These are phyloP conservation scores for Stigmatopora argus DNA, from an alignment of 2,113 vertebrate species.

Conservation along the genomic window DNA sequence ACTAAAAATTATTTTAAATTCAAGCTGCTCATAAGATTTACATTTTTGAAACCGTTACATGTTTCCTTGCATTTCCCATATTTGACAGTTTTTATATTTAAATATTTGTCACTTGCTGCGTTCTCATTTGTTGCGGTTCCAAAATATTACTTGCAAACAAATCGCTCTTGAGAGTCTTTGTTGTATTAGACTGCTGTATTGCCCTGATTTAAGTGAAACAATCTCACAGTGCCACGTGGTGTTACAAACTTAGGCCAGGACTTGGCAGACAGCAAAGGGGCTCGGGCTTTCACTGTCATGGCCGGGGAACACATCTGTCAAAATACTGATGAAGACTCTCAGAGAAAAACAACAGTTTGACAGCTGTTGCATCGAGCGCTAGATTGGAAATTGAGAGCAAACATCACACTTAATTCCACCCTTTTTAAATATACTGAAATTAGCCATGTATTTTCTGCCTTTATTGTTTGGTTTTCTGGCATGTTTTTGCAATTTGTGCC, in stretches of 20 bases:
- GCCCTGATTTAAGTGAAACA: neutral
- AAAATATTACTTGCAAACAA: neutral
- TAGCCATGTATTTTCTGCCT: too few relatives aligned
- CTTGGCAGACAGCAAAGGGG: neutral
- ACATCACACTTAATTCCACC: neutral
- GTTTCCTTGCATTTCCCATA: neutral
- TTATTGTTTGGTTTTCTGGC: too few relatives aligned
- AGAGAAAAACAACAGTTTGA: slow-evolving; percentile 3
- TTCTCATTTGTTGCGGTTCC: neutral
- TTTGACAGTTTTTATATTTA: neutral
- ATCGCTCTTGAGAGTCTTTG: neutral
- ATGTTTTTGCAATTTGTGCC: too few relatives aligned
- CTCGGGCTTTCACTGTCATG: neutral
- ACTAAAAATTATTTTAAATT: neutral
- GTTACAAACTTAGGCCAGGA: neutral
- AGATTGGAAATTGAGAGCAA: neutral
- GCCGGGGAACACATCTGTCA: slow-evolving; percentile 1
- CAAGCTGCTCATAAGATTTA: too few relatives aligned
- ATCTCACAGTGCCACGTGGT: neutral
- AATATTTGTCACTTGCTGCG: neutral
- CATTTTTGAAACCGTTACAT: too few relatives aligned
- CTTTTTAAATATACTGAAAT: neutral
- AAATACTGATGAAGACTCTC: neutral
- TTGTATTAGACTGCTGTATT: neutral
- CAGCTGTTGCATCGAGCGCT: neutral